Evolutionary conservation across 1,140 invertebrate species (phyloP).

Genomic region (Triops longicaudatus): DNA sequence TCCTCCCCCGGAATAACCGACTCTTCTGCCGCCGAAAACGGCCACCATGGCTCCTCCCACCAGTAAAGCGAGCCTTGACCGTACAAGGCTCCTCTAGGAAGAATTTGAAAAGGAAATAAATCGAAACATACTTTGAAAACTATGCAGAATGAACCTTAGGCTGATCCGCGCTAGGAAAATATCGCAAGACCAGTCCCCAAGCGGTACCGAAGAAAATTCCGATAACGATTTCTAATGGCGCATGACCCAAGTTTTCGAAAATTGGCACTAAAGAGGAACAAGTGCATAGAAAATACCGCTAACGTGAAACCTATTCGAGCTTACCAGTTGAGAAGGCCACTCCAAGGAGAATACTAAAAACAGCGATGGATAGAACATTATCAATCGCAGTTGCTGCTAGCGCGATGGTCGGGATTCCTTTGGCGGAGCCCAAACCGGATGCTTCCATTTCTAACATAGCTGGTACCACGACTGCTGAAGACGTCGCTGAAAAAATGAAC

Average conservation of each 20-base stretch:
- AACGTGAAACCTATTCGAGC: conserved; percentile 21
- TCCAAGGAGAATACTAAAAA: conserved; percentile 76
- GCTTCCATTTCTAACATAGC: conserved; percentile 71
- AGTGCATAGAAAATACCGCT: not conserved
- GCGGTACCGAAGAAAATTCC: conserved; percentile 34
- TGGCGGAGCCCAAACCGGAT: conserved; percentile 79
- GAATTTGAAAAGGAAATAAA: not conserved
- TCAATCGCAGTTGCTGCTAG: conserved; percentile 88
- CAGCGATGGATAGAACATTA: conserved; percentile 70
- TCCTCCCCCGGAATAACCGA: conserved; percentile 42
- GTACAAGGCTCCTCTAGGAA: not conserved
- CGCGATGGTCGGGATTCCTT: conserved; percentile 91
- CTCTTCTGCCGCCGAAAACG: conserved; percentile 43
- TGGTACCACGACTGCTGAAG: conserved; percentile 90
- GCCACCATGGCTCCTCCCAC: conserved; percentile 41
- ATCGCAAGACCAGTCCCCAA: conserved; percentile 35
- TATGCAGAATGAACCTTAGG: conserved; percentile 35
- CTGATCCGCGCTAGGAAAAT: conserved; percentile 35
- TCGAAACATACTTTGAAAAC: not conserved
- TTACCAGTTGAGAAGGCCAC: conserved; percentile 69
- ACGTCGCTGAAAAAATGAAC: conserved; percentile 82
- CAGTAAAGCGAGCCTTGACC: conserved; percentile 37
- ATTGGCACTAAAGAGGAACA: not conserved
- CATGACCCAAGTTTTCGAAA: conserved; percentile 35
- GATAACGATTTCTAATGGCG: conserved; percentile 36